Percentiles rank a stretch among this genome's conserved stretches.
phyloP scores from a whole-genome alignment of 1,140 invertebrate species.

The Leptoteleia sp. region DNA sequence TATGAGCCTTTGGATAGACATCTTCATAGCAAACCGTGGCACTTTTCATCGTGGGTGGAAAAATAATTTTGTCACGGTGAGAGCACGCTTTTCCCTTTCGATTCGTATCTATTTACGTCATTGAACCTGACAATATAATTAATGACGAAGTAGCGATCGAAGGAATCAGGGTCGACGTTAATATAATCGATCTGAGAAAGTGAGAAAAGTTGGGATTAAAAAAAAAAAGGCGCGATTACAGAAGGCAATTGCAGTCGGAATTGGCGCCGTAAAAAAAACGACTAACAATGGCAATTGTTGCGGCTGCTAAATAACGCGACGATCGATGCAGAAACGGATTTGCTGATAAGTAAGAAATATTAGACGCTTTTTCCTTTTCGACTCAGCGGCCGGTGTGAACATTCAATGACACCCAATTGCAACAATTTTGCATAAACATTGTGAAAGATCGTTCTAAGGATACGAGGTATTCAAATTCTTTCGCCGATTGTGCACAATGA shows the following conservation, averaged over 20 bases:
- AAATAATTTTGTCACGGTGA: conserved; percentile 52
- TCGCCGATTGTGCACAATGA: too few species aligned
- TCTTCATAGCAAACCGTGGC: too few species aligned
- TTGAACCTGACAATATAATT: conserved; percentile 62
- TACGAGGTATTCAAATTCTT: too few species aligned
- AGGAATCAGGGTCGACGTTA: conserved; percentile 45
- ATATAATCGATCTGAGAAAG: conserved; percentile 58
- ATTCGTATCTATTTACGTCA: conserved; percentile 59
- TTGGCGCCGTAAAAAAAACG: conserved; percentile 13
- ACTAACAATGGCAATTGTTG: conserved; percentile 52
- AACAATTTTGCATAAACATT: conserved; percentile 28
- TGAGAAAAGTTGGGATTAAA: conserved; percentile 56
- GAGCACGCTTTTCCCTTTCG: conserved; percentile 50
- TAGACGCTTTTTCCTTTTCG: conserved; percentile 8
- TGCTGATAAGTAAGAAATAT: conserved; percentile 39
- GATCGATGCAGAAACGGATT: conserved; percentile 25
- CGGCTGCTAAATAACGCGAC: conserved; percentile 34
- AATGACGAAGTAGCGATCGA: conserved; percentile 44
- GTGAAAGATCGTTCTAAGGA: neutral
- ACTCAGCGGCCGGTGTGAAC: neutral
- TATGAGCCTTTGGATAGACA: too few species aligned
- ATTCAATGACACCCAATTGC: conserved; percentile 2
- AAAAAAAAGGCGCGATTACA: conserved; percentile 41
- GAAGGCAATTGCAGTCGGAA: conserved; percentile 38
- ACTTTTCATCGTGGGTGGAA: neutral